Percentiles rank a stretch among this genome's conserved stretches.
Conservation (phyloP, 2,888 invertebrate genomes). For the Rhopalosiphum nymphaeae region DNA sequence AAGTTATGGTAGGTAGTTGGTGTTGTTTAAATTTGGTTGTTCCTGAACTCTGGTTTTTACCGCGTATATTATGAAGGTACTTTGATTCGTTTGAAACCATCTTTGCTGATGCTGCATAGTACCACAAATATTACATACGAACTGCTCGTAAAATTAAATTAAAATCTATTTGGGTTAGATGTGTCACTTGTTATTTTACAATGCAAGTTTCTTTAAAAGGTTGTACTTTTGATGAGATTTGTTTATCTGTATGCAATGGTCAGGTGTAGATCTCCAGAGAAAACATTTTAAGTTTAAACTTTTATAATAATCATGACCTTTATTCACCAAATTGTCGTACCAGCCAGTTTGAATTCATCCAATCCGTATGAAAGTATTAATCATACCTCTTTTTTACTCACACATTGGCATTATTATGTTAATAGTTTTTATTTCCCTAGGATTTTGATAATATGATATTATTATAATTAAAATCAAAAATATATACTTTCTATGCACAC, state of each 20-base stretch:
- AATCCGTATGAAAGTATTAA: background rate
- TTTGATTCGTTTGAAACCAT: background rate
- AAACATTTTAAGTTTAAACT: background rate
- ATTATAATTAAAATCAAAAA: background rate
- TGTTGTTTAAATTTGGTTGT: background rate
- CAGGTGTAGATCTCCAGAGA: background rate
- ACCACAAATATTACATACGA: no score
- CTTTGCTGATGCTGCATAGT: background rate
- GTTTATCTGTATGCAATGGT: background rate
- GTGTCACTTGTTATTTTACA: background rate
- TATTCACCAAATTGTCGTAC: background rate
- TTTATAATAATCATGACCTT: background rate
- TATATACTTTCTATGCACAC: background rate
- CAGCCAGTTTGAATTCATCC: background rate
- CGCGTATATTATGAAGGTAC: background rate
- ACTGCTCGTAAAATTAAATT: background rate
- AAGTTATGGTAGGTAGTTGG: background rate
- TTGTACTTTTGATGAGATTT: background rate
- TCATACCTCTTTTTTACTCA: background rate
- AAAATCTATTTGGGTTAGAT: slow-evolving; percentile 20
- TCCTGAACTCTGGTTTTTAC: background rate
- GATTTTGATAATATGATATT: background rate
- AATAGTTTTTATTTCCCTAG: background rate
- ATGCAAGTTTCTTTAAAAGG: background rate
- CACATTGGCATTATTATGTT: background rate